These are phyloP conservation scores for Xanthorhoe designata DNA, from an alignment of 2,888 invertebrate species.

Conservation along the genomic window DNA sequence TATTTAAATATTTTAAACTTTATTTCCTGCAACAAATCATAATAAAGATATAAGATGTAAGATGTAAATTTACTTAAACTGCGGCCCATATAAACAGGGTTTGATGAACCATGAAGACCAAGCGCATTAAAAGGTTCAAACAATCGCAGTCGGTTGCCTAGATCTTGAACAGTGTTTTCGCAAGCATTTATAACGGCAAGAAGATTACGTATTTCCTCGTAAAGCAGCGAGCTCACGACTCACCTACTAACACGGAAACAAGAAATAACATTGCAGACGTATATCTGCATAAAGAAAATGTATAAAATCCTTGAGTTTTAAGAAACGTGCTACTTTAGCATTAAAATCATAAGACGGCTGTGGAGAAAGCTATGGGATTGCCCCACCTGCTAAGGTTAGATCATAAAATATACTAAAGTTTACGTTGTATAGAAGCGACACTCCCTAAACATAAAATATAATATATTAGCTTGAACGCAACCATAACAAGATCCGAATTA, in stretches of 20 bases:
- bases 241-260: constrained; percentile 29
- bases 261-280: constrained; percentile 12
- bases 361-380: constrained; percentile 30
- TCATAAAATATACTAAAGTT: neutral
- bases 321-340: neutral
- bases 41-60: too few species aligned
- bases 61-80: too few species aligned
- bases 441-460: neutral
- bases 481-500: neutral
- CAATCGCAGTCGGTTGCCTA: neutral
- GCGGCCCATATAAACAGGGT: too few species aligned
- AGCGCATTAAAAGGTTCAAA: neutral
- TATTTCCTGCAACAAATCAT: too few species aligned
- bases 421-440: constrained; percentile 17
- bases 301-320: constrained; percentile 12
- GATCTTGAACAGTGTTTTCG: constrained; percentile 4
- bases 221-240: constrained; percentile 23
- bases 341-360: neutral
- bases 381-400: constrained; percentile 13
- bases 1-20: too few species aligned
- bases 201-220: constrained; percentile 16
- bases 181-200: constrained; percentile 6
- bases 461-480: neutral
- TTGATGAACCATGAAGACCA: neutral
- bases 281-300: constrained; percentile 16